Evolutionary conservation across 1,140 invertebrate genomes (phyloP), one percentile per base, ranked within the genome.

Genomic region (Chrysomallon squamiferum): DNA sequence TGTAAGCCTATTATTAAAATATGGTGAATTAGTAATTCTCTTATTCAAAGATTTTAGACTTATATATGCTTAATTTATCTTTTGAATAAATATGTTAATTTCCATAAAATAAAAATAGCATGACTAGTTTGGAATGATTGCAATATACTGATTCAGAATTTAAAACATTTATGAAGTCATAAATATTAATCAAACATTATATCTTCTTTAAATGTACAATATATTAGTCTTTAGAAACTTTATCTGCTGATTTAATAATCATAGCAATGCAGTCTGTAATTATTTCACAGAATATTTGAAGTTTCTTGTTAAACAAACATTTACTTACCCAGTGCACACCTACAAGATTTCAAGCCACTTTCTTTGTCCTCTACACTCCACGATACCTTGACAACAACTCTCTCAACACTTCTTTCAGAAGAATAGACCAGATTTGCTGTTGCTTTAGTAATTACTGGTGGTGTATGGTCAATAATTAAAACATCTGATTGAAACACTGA

Each of bases 271-370:
- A 20, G 15, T 0, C 6, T 47, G 1, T 7, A 5, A 22, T 47
- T 47, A 18, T 2, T 5, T 20, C 25, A 1, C 1, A 47, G n/a
- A 47, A 20, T n/a, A 20, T 4, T n/a, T 20, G 4, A 18, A 22
- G 3, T 47, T n/a, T n/a, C 9, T 3, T 11, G 9, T 11, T 20
- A 20, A 6, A 47, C 45, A 7, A 47, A 3, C 7, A 25, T 27
- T 49, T 20, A n/a, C 25, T 30, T 20, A 62, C 61, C 61, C 15
- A 62, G n/a, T n/a, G 25, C 29, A 54, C 61, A 62, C 29, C 32
- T 35, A 30, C 61, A 62, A 38, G 29, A 27, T 33, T 32, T 38
- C 18, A 62, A 18, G 13, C 50, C 61, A 15, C 45, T 52, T 41
- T 62, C 61, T 0, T 38, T 18, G 35, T 62, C 61, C 6, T 35